These are phyloP conservation scores for Drosophila robusta DNA, from an alignment of 2,888 invertebrate genomes.

Conservation along the genomic window DNA sequence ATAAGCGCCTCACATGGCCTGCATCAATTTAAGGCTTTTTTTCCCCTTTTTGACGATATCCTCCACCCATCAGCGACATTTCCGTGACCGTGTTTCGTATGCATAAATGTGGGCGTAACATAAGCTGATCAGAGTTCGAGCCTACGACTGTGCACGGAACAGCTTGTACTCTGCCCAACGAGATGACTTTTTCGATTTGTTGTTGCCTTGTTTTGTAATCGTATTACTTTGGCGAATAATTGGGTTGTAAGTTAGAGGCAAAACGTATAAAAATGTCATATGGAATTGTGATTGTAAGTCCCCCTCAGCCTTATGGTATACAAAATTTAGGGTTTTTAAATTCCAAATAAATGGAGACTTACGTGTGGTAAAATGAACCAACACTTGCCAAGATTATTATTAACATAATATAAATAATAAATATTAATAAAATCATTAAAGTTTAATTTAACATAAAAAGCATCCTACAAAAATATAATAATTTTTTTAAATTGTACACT, in stretches of 20 bases:
- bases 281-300: constrained; percentile 6
- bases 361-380: too few species aligned
- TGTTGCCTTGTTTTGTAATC: constrained; percentile 30
- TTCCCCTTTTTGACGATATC: constrained; percentile 2
- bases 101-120: constrained; percentile 34
- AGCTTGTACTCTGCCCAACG: constrained; percentile 7
- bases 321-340: too few species aligned
- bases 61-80: constrained; percentile 15
- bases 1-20: constrained; percentile 54
- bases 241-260: constrained; percentile 6
- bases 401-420: too few species aligned
- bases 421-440: too few species aligned
- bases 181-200: constrained; percentile 22
- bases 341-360: too few species aligned
- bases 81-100: constrained; percentile 17
- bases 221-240: constrained; percentile 33
- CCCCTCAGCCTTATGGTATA: background rate
- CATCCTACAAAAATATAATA: too few species aligned
- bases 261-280: constrained; percentile 20
- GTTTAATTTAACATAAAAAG: too few species aligned
- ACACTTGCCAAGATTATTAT: too few species aligned
- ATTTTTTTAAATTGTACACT: too few species aligned
- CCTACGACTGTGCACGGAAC: constrained; percentile 30
- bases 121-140: constrained; percentile 49
- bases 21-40: constrained; percentile 21